phyloP scores from a whole-genome alignment of 2,113 vertebrate species.

The Caloenas nicobarica region DNA sequence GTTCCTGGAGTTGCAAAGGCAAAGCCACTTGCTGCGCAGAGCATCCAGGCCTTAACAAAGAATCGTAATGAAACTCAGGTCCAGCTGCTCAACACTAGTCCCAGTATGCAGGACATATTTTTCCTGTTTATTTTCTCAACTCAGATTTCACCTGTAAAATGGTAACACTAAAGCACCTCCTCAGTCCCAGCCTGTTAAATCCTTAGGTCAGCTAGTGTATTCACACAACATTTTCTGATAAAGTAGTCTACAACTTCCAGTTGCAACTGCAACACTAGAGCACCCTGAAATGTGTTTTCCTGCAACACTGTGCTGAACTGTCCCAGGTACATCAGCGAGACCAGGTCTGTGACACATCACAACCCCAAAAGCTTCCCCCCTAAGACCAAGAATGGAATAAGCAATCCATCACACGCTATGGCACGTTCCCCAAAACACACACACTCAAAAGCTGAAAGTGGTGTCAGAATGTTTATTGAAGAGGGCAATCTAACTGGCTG shows the following conservation, averaged over 20 bases:
- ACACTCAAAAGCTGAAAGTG: constrained; percentile 30
- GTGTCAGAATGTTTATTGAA: constrained; percentile 66
- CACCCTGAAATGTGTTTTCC: neutral
- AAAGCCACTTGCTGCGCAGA: neutral
- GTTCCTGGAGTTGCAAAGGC: neutral
- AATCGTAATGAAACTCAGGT: neutral
- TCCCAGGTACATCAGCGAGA: neutral
- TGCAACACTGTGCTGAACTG: neutral
- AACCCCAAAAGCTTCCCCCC: constrained; percentile 36
- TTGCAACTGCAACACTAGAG: neutral
- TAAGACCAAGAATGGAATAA: constrained; percentile 34
- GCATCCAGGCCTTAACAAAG: neutral
- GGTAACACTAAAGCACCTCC: neutral
- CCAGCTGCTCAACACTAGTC: neutral
- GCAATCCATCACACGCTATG: constrained; percentile 28
- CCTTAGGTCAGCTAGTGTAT: neutral
- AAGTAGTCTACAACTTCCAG: neutral
- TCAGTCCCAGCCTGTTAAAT: neutral
- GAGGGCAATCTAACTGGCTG: constrained; percentile 46
- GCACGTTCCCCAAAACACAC: constrained; percentile 36
- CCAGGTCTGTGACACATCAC: constrained; percentile 22
- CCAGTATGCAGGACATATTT: neutral
- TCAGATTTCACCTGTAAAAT: constrained; percentile 1
- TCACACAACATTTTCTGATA: neutral
- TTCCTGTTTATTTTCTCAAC: neutral